Base-by-base conservation (phyloP, 1,140 invertebrate species). In the Penaeus vannamei region DNA sequence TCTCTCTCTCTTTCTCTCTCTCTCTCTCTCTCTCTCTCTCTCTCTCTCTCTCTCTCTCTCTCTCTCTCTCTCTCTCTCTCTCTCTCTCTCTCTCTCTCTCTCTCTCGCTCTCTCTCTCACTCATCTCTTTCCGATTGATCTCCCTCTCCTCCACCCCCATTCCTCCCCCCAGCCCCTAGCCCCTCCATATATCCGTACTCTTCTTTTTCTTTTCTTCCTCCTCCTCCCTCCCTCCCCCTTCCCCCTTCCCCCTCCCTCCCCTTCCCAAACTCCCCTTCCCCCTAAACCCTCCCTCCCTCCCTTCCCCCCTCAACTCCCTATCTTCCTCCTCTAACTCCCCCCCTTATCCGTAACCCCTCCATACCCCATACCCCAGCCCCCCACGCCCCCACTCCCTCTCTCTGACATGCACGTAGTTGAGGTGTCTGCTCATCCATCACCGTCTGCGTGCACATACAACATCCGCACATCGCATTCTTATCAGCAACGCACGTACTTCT, bases 21-120 rank as follows among this genome's bases (percentile, higher is more conserved):
- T 77, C 72, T 77, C 29, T 32, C 72, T 22, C 72, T 77, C 29
- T 77, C 20, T 32, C 72, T 77, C 72, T 32, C 72, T 77, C 72
- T 32, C 20, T 32, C 29, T 12, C 2, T 36, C 32, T 8, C 10
- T 79, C 76, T 3, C 8, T 36, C 76, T 79, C 10, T 79, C 8
- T 12, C 10, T 4, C 3, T 20, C 32, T 23, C 76, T 79, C 3
- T 79, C 32, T 20, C 32, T 79, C 10, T 79, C 20, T 79, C n/a
- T 12, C n/a, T 81, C 53, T 81, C 46, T 53, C 19, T 46, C 79
- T 20, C 14, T 20, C 46, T 42, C n/a, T 19, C 20, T 81, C n/a
- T 81, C 46, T 29, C n/a, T 46, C 53, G 4, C 36, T 36, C n/a
- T 42, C 46, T 81, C 53, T 53, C n/a, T n/a, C 36, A 8, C 36